Percentiles rank a stretch among this genome's conserved stretches.
Evolutionary conservation across 2,888 invertebrate species (phyloP).

Genomic region (Ennomos fuscantarius): DNA sequence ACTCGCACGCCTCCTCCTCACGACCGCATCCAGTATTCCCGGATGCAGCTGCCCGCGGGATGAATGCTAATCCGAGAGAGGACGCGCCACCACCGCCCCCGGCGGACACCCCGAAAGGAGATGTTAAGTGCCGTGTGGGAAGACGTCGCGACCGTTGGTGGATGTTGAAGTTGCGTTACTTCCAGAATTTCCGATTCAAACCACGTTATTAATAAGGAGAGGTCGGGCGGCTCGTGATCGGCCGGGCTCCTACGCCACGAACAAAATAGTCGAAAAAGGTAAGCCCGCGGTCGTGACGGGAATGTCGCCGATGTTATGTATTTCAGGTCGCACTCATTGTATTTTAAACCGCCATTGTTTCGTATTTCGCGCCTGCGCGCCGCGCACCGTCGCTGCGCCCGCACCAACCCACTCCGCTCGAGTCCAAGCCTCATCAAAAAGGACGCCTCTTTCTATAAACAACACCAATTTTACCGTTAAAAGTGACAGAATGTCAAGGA

Average conservation of each 20-base stretch:
- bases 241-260: slow-evolving; percentile 55
- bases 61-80: slow-evolving; percentile 51
- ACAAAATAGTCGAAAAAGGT: slow-evolving; percentile 81
- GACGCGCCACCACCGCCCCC: slow-evolving; percentile 15
- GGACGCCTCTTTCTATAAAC: slow-evolving; percentile 51
- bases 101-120: slow-evolving; percentile 2
- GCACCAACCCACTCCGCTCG: slow-evolving; percentile 42
- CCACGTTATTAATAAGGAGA: slow-evolving; percentile 80
- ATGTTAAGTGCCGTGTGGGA: background rate
- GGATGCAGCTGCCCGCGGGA: slow-evolving; percentile 47
- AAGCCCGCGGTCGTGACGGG: slow-evolving; percentile 79
- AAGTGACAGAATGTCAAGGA: slow-evolving; percentile 8
- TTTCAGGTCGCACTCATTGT: slow-evolving; percentile 79
- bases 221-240: slow-evolving; percentile 63
- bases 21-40: slow-evolving; percentile 67
- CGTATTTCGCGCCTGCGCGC: slow-evolving; percentile 75
- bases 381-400: slow-evolving; percentile 49
- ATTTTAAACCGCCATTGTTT: slow-evolving; percentile 82
- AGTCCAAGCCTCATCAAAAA: slow-evolving; percentile 52
- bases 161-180: slow-evolving; percentile 39
- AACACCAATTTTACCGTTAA: slow-evolving; percentile 29
- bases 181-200: slow-evolving; percentile 67
- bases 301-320: slow-evolving; percentile 76
- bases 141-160: slow-evolving; percentile 6
- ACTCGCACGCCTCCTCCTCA: slow-evolving; percentile 57